These are phyloP conservation scores for Rhineura floridana DNA, from an alignment of 2,113 vertebrate species.

Conservation along the genomic window DNA sequence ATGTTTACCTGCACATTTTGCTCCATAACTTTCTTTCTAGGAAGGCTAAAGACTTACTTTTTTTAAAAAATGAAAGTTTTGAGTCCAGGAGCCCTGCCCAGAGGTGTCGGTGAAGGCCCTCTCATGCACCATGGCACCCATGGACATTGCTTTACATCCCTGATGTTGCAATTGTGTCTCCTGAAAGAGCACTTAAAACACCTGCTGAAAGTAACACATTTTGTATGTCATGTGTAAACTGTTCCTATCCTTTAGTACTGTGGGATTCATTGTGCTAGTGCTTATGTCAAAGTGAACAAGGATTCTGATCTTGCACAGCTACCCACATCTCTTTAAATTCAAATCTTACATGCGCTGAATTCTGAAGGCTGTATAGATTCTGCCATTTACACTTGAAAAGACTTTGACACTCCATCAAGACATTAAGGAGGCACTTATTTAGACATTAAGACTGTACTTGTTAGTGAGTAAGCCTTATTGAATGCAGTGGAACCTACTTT, in stretches of 20 bases:
- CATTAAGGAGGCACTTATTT: neutral
- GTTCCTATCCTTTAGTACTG: neutral
- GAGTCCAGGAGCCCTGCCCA: no score
- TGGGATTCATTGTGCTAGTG: neutral
- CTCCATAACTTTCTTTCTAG: no score
- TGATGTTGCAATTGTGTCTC: no score
- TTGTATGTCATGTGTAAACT: neutral
- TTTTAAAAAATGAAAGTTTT: no score
- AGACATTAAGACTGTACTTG: neutral
- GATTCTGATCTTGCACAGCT: neutral
- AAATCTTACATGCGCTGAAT: neutral
- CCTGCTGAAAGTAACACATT: neutral
- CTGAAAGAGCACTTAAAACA: neutral
- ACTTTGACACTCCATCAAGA: neutral
- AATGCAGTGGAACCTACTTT: neutral
- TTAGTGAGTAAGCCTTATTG: neutral
- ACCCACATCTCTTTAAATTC: neutral
- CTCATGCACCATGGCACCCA: no score
- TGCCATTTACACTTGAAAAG: neutral
- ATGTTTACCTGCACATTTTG: no score
- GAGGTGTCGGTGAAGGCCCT: no score
- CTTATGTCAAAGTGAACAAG: neutral
- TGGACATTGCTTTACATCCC: no score
- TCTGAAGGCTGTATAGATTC: neutral
- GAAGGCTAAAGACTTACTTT: no score